Evolutionary conservation across 2,888 invertebrate genomes (phyloP).

Genomic region (Teleiodes luculella): DNA sequence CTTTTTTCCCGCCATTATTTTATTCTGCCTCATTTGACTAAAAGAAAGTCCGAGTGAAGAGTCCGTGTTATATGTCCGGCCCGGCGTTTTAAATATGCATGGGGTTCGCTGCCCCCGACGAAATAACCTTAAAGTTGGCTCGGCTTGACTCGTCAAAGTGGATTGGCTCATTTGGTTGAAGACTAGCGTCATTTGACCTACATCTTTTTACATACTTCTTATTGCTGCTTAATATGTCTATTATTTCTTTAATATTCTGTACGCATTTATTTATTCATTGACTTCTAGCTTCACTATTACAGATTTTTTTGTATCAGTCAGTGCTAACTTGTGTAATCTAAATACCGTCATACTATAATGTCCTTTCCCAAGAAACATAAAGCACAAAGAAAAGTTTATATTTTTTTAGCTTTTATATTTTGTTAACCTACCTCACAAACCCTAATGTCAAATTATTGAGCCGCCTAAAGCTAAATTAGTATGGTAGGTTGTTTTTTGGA

Average conservation of each 20-base stretch:
- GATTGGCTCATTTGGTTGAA: slow-evolving; percentile 27
- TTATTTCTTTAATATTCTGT: not conserved
- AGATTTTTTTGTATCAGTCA: too few species aligned
- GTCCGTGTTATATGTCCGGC: slow-evolving; percentile 57
- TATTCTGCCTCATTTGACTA: slow-evolving; percentile 73
- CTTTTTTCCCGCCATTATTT: slow-evolving; percentile 72
- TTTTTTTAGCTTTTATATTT: too few species aligned
- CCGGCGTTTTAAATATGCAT: slow-evolving; percentile 70
- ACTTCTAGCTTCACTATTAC: too few species aligned
- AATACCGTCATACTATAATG: too few species aligned
- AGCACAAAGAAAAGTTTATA: too few species aligned
- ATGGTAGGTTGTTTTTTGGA: too few species aligned
- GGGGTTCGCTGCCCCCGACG: slow-evolving; percentile 45
- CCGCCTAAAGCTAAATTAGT: too few species aligned
- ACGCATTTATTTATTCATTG: slow-evolving; percentile 7
- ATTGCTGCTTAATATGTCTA: not conserved
- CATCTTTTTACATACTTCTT: not conserved
- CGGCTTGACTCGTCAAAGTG: slow-evolving; percentile 31
- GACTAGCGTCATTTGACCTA: not conserved
- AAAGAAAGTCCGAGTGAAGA: slow-evolving; percentile 66
- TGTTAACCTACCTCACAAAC: too few species aligned
- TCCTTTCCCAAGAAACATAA: too few species aligned
- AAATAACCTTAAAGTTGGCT: slow-evolving; percentile 45
- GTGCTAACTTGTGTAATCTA: too few species aligned
- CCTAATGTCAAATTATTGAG: too few species aligned